A percentile compares a stretch with the other conserved stretches of the same genome.
Evolutionary conservation across 2,888 invertebrate genomes (phyloP).

Genomic region (Rotaria sp.): DNA sequence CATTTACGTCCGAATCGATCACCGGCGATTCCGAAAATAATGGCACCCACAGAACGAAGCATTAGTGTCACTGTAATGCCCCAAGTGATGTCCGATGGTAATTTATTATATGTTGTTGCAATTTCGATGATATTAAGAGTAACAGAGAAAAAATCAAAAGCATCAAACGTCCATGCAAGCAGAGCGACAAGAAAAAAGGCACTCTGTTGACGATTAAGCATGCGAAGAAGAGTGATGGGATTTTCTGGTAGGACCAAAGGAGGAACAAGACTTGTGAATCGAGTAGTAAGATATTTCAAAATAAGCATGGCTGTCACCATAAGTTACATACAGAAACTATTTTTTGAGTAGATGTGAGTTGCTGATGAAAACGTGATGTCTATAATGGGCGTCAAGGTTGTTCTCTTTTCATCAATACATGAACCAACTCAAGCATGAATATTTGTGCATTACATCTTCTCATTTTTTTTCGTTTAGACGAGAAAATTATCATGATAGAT

Average conservation of each 20-base stretch:
- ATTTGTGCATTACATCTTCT: no score
- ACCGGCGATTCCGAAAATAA: not conserved
- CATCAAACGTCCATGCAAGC: not conserved
- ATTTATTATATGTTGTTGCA: not conserved
- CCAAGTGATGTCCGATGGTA: not conserved
- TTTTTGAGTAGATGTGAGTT: no score
- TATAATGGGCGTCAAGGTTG: no score
- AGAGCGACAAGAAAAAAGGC: not conserved
- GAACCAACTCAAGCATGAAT: no score
- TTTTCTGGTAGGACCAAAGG: not conserved
- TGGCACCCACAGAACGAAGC: not conserved
- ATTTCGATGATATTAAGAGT: not conserved
- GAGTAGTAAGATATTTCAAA: not conserved
- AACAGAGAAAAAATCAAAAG: not conserved
- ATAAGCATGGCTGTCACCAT: not conserved
- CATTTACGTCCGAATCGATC: constrained; percentile 27
- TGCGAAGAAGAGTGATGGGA: not conserved
- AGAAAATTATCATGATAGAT: no score
- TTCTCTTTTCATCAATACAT: no score
- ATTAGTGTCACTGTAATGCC: not conserved
- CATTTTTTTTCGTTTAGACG: no score
- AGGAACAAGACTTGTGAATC: not conserved
- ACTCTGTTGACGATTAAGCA: constrained; percentile 6
- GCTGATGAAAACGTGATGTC: no score
- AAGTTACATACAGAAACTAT: no score